Conservation (phyloP, 2,797 vertebrate species). For the Tamandua tetradactyla region DNA sequence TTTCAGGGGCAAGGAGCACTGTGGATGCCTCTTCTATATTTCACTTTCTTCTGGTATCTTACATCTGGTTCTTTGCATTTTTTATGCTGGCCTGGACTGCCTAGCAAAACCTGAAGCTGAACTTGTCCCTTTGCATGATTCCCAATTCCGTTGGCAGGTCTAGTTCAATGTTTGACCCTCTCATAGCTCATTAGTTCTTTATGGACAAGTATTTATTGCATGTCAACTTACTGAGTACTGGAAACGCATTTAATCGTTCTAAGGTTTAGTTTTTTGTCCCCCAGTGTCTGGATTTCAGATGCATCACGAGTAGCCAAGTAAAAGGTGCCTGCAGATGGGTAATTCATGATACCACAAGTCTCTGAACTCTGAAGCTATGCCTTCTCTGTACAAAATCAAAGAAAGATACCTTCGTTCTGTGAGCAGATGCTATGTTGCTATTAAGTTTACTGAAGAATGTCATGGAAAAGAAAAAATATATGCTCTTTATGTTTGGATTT, state of each 20-base stretch:
- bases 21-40: not conserved
- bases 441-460: not conserved
- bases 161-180: not conserved
- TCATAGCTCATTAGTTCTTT: not conserved
- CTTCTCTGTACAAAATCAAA: not conserved
- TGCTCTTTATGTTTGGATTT: not conserved
- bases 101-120: not conserved
- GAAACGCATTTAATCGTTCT: not conserved
- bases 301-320: not conserved
- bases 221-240: not conserved
- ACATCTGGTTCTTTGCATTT: not conserved
- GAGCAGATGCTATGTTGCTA: not conserved
- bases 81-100: not conserved
- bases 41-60: not conserved
- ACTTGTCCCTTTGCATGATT: not conserved
- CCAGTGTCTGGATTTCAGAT: not conserved
- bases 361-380: not conserved
- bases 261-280: not conserved
- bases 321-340: not conserved
- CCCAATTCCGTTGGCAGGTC: not conserved
- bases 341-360: not conserved
- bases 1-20: not conserved
- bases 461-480: not conserved
- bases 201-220: not conserved
- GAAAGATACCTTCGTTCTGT: not conserved